These are phyloP conservation scores for Amphiprion ocellaris DNA, from an alignment of 2,113 vertebrate genomes.

Conservation along the genomic window DNA sequence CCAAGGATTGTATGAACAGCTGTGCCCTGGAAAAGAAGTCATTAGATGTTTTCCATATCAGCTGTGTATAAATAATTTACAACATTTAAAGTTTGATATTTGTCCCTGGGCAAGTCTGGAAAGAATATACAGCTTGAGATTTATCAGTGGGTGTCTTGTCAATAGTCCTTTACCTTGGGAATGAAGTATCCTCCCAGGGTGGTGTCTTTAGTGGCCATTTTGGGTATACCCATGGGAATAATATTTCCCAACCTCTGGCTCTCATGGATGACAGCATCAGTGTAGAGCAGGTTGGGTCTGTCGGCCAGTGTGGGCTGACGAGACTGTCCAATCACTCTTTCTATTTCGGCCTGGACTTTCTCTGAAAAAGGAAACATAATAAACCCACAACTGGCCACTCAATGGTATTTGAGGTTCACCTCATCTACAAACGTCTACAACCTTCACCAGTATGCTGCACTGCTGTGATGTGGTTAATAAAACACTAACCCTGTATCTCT, in stretches of 20 bases:
- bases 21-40: constrained; percentile 65
- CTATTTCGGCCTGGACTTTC: constrained; percentile 85
- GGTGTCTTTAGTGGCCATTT: constrained; percentile 75
- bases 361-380: constrained; percentile 41
- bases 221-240: constrained; percentile 81
- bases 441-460: background rate
- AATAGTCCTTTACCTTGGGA: constrained; percentile 82
- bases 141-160: no score
- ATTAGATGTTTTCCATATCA: constrained; percentile 49
- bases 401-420: background rate
- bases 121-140: background rate
- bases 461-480: background rate
- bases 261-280: constrained; percentile 89
- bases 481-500: constrained; percentile 87
- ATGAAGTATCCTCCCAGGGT: constrained; percentile 82
- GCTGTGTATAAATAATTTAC: background rate
- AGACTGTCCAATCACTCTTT: constrained; percentile 77
- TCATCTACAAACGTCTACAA: accelerated
- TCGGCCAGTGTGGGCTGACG: constrained; percentile 81
- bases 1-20: constrained; percentile 79
- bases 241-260: constrained; percentile 86
- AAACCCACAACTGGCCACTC: background rate
- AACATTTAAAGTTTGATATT: background rate
- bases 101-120: no score
- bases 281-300: constrained; percentile 85